Evolutionary conservation across 2,888 invertebrate genomes (phyloP), one percentile per base, ranked within the genome.

Genomic region (Cantharis rustica): DNA sequence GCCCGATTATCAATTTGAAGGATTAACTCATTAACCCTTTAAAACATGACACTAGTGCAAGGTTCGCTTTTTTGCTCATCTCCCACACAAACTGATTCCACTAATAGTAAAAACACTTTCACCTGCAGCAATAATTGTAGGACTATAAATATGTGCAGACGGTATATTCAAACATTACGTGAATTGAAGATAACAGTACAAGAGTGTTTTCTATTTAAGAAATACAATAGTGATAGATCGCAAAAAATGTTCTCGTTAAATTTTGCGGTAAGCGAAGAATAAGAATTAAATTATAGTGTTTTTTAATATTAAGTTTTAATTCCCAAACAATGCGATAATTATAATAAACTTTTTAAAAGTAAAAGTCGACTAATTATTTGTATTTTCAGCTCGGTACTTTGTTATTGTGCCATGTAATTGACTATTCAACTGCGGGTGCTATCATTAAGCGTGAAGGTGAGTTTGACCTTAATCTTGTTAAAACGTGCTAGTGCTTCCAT

Each of bases 391-490:
- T 85, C 80, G 85, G 84, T 76, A 82, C 84, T 68, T 80, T 84
- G 15, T 77, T 86, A 72, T 81, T 84, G 74, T 80, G 84, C 69
- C 80, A 84, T 69, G 47, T 83, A 64, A 77, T 78, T 62, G 75
- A 72, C 63, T 79, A 79, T 26, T 73, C 70, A 69, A 71, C 78
- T 71, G 82, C 81, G 63, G 82, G 84, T 72, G 85, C 81, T 72
- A 83, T 86, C 20, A 84, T 85, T 16, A 84, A 84, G 79, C 85
- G 83, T 62, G 88, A 88, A 75, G 87, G 88, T 82, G 87, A 17
- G 73, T 69, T 62, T 63, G 63, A 69, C 26, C 15, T 26, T 68
- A 68, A 68, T 68, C 26, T 31, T 26, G 26, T 68, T 16, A 26
- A n/a, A 68, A 3, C 9, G 20, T 68, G 16, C 13, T 11, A n/a